Percentiles rank a stretch among this genome's conserved stretches.
phyloP scores from a whole-genome alignment of 1,140 invertebrate genomes.

The Pseudomyrmex concolor region DNA sequence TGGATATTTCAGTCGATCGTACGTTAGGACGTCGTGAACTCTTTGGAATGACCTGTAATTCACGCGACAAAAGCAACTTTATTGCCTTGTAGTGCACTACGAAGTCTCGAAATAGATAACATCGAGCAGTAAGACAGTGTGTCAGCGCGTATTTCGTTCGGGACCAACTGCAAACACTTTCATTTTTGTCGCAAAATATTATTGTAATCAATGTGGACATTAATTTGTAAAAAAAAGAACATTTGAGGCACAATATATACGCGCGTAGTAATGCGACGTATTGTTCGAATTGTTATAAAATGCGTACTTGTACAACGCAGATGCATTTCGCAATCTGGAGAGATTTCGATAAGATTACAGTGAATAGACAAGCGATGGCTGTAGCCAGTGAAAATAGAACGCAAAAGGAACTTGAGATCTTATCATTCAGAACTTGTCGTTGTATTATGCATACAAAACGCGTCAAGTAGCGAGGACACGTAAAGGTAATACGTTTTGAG shows the following conservation, averaged over 20 bases:
- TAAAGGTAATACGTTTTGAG: slow-evolving; percentile 55
- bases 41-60: slow-evolving; percentile 60
- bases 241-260: not conserved
- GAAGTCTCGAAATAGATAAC: no score
- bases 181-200: slow-evolving; percentile 16
- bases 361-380: slow-evolving; percentile 41
- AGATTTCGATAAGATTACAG: slow-evolving; percentile 48
- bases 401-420: slow-evolving; percentile 45
- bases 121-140: no score
- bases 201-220: slow-evolving; percentile 34
- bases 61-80: slow-evolving; percentile 38
- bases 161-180: slow-evolving; percentile 1
- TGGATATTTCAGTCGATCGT: slow-evolving; percentile 47
- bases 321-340: slow-evolving; percentile 17
- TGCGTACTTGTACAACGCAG: not conserved
- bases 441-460: slow-evolving; percentile 61
- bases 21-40: slow-evolving; percentile 27
- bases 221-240: slow-evolving; percentile 12
- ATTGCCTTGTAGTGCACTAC: not conserved
- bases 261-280: no score
- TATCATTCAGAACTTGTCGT: slow-evolving; percentile 39
- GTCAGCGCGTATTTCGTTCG: not conserved
- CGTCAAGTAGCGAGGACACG: slow-evolving; percentile 53
- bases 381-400: slow-evolving; percentile 41
- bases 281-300: slow-evolving; percentile 18